Evolutionary conservation across 2,113 vertebrate genomes (phyloP).

Genomic region (Heliornis fulica): DNA sequence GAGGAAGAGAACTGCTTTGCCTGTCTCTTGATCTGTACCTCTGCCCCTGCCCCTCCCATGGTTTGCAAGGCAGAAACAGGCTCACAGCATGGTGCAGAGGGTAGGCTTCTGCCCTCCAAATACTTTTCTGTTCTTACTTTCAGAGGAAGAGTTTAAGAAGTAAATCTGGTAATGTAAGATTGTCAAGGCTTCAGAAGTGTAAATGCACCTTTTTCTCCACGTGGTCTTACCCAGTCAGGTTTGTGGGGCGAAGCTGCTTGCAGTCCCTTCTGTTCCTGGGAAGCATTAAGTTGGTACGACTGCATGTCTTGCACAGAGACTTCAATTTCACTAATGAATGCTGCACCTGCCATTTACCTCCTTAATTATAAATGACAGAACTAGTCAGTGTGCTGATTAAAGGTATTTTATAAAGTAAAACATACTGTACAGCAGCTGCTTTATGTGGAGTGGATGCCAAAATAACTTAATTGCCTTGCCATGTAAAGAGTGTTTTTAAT

Average conservation of each 20-base stretch:
- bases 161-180: neutral
- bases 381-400: conserved; percentile 67
- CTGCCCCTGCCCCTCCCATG: accelerated
- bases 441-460: conserved; percentile 20
- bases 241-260: neutral
- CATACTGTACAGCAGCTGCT: conserved; percentile 69
- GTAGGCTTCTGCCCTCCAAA: neutral
- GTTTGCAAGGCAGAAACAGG: neutral
- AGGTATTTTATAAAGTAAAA: conserved; percentile 62
- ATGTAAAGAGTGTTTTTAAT: neutral
- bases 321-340: conserved; percentile 62
- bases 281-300: neutral
- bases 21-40: neutral
- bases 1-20: neutral
- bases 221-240: neutral
- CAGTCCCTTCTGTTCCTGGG: neutral
- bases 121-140: neutral
- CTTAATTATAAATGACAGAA: conserved; percentile 70
- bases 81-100: neutral
- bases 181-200: neutral
- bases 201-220: neutral
- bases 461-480: conserved; percentile 56
- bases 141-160: neutral
- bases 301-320: conserved; percentile 22
- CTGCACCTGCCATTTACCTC: conserved; percentile 69